Evolutionary conservation across 1,140 invertebrate species (phyloP).

Genomic region (Atta texana): DNA sequence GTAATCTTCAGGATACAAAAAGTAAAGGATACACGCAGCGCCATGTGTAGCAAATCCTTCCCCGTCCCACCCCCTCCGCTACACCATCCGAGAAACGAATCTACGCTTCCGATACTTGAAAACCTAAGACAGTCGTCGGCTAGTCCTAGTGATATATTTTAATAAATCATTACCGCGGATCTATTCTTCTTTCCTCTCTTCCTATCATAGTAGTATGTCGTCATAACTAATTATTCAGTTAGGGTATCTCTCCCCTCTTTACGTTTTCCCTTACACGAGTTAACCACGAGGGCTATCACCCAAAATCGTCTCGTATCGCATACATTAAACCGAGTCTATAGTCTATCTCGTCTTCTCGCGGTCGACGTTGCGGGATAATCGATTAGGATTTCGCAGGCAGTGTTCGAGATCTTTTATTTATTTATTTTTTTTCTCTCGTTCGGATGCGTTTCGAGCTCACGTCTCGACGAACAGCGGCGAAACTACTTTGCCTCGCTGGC

Average conservation of each 20-base stretch:
- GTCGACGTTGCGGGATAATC: slow-evolving; percentile 77
- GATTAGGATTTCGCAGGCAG: slow-evolving; percentile 43
- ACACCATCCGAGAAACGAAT: slow-evolving; percentile 57
- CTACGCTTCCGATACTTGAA: slow-evolving; percentile 68
- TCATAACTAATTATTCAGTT: slow-evolving; percentile 78
- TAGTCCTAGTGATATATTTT: slow-evolving; percentile 85
- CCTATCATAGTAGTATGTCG: slow-evolving; percentile 76
- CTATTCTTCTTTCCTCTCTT: slow-evolving; percentile 14
- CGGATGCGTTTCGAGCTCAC: not conserved
- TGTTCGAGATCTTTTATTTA: slow-evolving; percentile 11
- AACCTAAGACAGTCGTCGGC: slow-evolving; percentile 81
- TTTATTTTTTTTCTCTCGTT: not conserved
- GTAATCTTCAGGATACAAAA: slow-evolving; percentile 50
- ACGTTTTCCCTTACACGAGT: slow-evolving; percentile 67
- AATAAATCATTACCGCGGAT: slow-evolving; percentile 80
- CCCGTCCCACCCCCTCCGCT: not conserved
- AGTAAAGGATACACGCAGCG: slow-evolving; percentile 65
- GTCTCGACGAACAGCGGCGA: slow-evolving; percentile 19
- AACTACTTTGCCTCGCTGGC: slow-evolving; percentile 19
- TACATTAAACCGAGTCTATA: slow-evolving; percentile 79
- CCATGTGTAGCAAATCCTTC: slow-evolving; percentile 55
- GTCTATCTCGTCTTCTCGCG: slow-evolving; percentile 74
- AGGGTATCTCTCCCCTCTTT: slow-evolving; percentile 51
- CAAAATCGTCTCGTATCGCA: slow-evolving; percentile 77
- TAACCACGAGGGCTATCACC: slow-evolving; percentile 76